Conservation (phyloP, 2,797 vertebrate genomes). For the Gallirallus australis region DNA sequence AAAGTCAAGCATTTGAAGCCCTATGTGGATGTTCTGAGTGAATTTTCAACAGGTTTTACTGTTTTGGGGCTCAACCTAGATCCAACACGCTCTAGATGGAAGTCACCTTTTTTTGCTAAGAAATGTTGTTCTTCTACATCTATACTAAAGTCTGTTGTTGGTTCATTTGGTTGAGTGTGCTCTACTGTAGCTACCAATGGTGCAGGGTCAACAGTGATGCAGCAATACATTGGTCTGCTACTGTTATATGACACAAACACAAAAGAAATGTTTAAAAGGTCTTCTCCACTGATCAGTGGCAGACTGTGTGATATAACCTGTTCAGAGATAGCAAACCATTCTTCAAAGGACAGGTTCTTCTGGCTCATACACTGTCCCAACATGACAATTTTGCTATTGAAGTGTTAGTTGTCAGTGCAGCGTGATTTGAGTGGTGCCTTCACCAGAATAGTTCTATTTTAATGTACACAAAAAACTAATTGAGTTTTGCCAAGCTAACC, state of each 20-base stretch:
- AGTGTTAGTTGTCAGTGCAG: neutral
- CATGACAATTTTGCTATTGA: neutral
- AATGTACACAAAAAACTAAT: neutral
- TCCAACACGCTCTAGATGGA: neutral
- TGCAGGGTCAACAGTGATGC: neutral
- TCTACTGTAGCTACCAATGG: neutral
- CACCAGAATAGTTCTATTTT: neutral
- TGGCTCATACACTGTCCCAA: neutral
- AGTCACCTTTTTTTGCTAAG: neutral
- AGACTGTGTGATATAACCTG: neutral
- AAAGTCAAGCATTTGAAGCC: neutral
- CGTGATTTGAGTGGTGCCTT: neutral
- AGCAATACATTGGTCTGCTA: neutral
- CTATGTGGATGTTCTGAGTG: neutral
- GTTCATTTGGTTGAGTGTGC: neutral
- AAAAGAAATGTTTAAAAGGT: neutral
- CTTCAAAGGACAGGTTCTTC: neutral
- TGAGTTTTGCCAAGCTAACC: neutral
- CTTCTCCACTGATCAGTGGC: neutral
- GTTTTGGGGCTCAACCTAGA: neutral
- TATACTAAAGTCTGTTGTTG: neutral
- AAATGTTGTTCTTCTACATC: neutral
- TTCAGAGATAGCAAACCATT: neutral
- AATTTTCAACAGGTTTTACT: neutral
- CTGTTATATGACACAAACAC: neutral